Evolutionary conservation across 2,113 vertebrate species (phyloP), one percentile per base, ranked within the genome.

Genomic region (Vimba vimba): DNA sequence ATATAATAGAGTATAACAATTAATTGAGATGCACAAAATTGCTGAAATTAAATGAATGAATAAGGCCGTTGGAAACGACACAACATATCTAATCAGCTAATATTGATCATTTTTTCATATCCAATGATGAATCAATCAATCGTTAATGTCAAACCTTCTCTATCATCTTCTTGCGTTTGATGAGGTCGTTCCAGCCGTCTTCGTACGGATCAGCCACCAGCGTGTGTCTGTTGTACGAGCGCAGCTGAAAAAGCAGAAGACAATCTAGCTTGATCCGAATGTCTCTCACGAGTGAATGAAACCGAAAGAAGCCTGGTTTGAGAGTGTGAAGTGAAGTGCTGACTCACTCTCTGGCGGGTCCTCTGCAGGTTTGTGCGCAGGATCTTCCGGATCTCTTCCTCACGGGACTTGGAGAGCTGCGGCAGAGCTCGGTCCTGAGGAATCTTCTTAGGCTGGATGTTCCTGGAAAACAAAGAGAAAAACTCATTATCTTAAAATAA

Each of bases 381-480:
- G 89, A 99, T 99, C 69, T 98, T 98, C 47, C 97, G 93, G 91
- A 99, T 99, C 94, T 99, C 98, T 87, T 99, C 97, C 92, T 99
- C 98, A 84, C 97, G 95, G 86, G 95, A 95, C 91, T 97, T 99
- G 30, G 97, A 94, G 79, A 99, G 92, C 64, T 97, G 95, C 0
- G 97, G 96, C 80, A 99, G 91, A 62, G 93, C 93, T 1, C 96
- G 93, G 4, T 97, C 96, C 0, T 85, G n/a, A 0, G 87, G 11
- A 0, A 77, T 91, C 87, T 96, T 94, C 80, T 97, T 98, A 71
- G 97, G 97, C 82, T 95, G 94, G 89, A 99, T 99, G 92, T 99
- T 99, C 92, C 98, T 99, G 19, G 6, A 60, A 82, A 13, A 68
- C 5, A 74, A 73, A 39, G 8, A 2, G 1, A 8, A 55, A 64